A percentile compares a stretch with the other conserved stretches of the same genome.
Evolutionary conservation across 2,888 invertebrate genomes (phyloP).

Genomic region (Pandemis heparana): DNA sequence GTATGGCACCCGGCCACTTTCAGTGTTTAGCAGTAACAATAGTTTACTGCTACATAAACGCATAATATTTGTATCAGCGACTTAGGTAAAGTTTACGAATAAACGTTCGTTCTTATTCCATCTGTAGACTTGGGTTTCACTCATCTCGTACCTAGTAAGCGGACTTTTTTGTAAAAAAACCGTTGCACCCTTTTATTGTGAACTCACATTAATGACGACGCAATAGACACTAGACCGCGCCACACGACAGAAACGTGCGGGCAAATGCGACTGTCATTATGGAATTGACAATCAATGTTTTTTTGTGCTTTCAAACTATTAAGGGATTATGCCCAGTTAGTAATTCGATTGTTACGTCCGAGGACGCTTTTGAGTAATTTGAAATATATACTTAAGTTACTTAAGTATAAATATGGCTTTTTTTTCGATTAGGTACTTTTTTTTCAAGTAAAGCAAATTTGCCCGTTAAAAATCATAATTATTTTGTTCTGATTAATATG

Average conservation of each 20-base stretch:
- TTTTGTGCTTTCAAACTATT: constrained; percentile 26
- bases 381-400: background rate
- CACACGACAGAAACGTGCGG: constrained; percentile 31
- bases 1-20: too few relatives aligned
- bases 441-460: too few relatives aligned
- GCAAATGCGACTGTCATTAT: constrained; percentile 36
- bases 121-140: too few relatives aligned
- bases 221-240: constrained; percentile 14
- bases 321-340: constrained; percentile 27
- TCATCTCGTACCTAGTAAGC: too few relatives aligned
- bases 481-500: background rate
- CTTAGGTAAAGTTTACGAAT: too few relatives aligned
- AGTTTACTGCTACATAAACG: too few relatives aligned
- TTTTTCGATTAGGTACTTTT: too few relatives aligned
- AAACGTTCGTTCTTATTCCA: too few relatives aligned
- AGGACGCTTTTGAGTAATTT: background rate
- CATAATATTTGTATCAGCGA: too few relatives aligned
- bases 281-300: constrained; percentile 40
- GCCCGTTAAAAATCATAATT: background rate
- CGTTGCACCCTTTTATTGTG: constrained; percentile 14
- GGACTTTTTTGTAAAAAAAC: background rate
- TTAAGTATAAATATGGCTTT: too few relatives aligned
- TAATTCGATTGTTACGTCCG: constrained; percentile 13
- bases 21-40: too few relatives aligned
- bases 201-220: constrained; percentile 15